Percentiles rank a stretch among this genome's conserved stretches.
Evolutionary conservation across 2,888 invertebrate species (phyloP).

Genomic region (Leptogaster cylindrica): DNA sequence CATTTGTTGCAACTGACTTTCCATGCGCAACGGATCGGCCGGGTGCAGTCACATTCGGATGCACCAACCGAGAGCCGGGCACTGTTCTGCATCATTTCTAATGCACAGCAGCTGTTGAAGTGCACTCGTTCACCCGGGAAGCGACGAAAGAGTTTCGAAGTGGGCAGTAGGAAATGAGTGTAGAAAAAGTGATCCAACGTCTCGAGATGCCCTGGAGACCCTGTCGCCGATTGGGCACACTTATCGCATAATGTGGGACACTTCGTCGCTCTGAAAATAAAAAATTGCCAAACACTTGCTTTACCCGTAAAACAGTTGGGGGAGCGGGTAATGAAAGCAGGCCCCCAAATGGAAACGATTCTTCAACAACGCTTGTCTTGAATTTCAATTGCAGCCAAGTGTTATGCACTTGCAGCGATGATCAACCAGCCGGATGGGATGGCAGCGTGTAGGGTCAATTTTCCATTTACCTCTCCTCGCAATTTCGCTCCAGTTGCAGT

Average conservation of each 20-base stretch:
- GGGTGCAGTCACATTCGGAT: neutral
- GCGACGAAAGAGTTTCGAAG: too few relatives aligned
- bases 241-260: conserved; percentile 25
- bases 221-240: neutral
- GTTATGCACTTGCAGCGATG: conserved; percentile 29
- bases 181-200: neutral
- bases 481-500: neutral
- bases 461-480: neutral
- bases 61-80: conserved; percentile 9
- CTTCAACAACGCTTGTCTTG: conserved; percentile 13
- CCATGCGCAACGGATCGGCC: neutral
- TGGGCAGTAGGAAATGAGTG: conserved; percentile 12
- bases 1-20: conserved; percentile 12
- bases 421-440: conserved; percentile 16
- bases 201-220: neutral
- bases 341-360: neutral
- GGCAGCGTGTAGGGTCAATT: neutral
- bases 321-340: neutral
- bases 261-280: neutral
- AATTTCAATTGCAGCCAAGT: conserved; percentile 22
- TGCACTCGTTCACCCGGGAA: conserved; percentile 17
- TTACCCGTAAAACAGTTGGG: neutral
- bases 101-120: neutral
- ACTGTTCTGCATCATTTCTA: conserved; percentile 25
- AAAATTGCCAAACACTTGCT: neutral